Evolutionary conservation across 2,888 invertebrate genomes (phyloP).

Genomic region (Archips xylosteana): DNA sequence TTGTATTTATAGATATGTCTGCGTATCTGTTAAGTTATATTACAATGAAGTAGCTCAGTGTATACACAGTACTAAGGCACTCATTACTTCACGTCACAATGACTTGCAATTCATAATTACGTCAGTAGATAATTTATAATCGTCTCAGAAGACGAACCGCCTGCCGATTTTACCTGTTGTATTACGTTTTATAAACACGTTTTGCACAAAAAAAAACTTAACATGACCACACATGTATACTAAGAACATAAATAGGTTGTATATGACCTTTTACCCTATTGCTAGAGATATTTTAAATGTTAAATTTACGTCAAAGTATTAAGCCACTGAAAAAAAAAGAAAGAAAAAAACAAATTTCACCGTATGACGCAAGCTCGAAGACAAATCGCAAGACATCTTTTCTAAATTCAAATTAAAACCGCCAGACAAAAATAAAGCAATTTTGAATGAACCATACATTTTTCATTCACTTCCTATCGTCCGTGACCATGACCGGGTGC

Average conservation of each 20-base stretch:
- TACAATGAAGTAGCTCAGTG: not conserved
- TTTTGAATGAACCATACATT: constrained; percentile 23
- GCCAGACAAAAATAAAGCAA: constrained; percentile 34
- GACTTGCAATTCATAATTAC: constrained; percentile 22
- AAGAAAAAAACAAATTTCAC: not conserved
- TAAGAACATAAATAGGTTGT: not conserved
- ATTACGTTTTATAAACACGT: not conserved
- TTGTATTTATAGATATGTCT: too few relatives aligned
- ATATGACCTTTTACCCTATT: not conserved
- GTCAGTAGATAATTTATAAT: constrained; percentile 19
- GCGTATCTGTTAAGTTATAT: not conserved
- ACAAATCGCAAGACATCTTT: not conserved
- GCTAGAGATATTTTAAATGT: not conserved
- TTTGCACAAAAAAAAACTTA: not conserved
- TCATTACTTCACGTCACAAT: constrained; percentile 9
- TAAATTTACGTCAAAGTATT: not conserved
- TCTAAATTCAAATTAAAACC: constrained; percentile 28
- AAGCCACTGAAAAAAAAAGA: not conserved
- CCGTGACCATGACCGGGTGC: constrained; percentile 39
- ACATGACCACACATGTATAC: too few relatives aligned
- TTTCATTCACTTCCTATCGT: constrained; percentile 34
- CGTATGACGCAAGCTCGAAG: constrained; percentile 6
- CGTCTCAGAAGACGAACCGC: constrained; percentile 3
- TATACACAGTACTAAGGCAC: not conserved
- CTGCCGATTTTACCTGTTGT: not conserved